A percentile compares a stretch with the other conserved stretches of the same genome.
Evolutionary conservation across 2,113 vertebrate species (phyloP).

Genomic region (Urocynchramus pylzowi): DNA sequence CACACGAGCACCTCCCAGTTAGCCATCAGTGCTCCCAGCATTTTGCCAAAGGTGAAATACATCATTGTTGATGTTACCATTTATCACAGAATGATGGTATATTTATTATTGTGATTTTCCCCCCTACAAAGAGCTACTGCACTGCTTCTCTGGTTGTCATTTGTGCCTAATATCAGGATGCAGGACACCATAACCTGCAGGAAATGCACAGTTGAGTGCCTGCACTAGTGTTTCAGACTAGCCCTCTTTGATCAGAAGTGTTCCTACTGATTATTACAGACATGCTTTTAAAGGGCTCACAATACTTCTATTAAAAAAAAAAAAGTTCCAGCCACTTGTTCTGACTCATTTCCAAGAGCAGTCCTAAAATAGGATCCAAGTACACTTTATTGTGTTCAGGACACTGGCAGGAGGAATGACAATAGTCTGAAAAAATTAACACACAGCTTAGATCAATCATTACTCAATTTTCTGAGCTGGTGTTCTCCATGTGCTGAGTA

Average conservation of each 20-base stretch:
- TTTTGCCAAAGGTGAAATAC: background rate
- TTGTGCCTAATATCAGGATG: background rate
- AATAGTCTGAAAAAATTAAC: background rate
- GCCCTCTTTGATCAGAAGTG: background rate
- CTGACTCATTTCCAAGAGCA: background rate
- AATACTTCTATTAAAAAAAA: background rate
- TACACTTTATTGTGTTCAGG: background rate
- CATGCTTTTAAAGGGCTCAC: background rate
- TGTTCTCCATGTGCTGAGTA: background rate
- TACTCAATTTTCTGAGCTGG: background rate
- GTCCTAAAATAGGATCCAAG: background rate
- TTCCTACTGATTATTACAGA: background rate
- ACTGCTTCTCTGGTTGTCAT: background rate
- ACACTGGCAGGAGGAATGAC: background rate
- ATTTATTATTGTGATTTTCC: background rate
- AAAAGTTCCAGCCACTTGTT: background rate
- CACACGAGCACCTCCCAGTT: background rate
- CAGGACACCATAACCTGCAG: background rate
- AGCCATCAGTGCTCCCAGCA: background rate
- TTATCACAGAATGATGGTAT: background rate
- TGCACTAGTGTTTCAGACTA: background rate
- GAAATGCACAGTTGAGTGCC: background rate
- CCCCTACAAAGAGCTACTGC: background rate
- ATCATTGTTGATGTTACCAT: background rate
- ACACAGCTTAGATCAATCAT: background rate